Evolutionary conservation across 2,888 invertebrate species (phyloP), one percentile per base, ranked within the genome.

Genomic region (Aleiodes alternator): DNA sequence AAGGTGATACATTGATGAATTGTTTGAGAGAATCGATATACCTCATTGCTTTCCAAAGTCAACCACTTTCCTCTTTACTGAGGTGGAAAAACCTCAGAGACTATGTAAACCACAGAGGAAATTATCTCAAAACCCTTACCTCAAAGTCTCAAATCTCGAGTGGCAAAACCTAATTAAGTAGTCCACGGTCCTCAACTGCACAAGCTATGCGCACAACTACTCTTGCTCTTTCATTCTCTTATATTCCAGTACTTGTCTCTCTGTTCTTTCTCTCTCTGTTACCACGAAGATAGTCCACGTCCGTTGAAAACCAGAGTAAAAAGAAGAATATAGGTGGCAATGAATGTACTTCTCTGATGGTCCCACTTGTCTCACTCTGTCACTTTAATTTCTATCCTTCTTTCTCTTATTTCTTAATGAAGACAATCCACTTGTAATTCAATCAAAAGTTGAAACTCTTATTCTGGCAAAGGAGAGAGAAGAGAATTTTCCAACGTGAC

Each of bases 101-200:
- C 71, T 72, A 68, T 75, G 66, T 57, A 75, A 68, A 68, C 61
- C 68, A 66, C 72, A 68, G 72, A 76, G 75, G 68, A 76, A 72
- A 76, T 76, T 76, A 76, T 76, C 72, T 56, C 68, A 51, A 23
- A 23, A 72, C 72, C 75, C 75, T 76, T 72, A 72, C 59, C 53
- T 69, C 72, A 29, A 16, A 66, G 75, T 75, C 79, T 80, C 75
- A 77, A 81, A 80, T 84, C 83, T 84, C 80, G 81, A 82, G 84
- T 80, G 78, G 78, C 79, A 78, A 82, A 82, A 83, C 80, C 82
- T 84, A 86, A 85, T 85, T 85, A 85, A 82, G 64, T 76, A 82
- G 83, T 82, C 83, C 77, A 82, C 82, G 83, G 80, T 79, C 80
- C 80, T 73, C 64, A 64, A 76, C 70, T 64, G 76, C 76, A 70